Evolutionary conservation across 2,888 invertebrate genomes (phyloP).

Genomic region (Eucera pruinosa): DNA sequence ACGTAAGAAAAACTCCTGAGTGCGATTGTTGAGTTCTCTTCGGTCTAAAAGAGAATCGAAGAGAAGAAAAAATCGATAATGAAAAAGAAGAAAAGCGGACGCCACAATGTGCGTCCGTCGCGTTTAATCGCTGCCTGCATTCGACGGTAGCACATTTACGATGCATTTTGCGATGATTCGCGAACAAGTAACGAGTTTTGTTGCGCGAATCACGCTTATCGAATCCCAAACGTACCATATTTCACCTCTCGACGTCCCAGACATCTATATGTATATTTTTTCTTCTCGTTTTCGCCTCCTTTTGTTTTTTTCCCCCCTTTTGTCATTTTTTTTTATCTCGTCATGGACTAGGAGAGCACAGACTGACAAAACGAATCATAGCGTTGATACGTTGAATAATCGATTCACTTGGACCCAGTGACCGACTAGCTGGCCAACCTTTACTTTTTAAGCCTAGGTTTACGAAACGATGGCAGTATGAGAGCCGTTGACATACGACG

Average conservation of each 20-base stretch:
- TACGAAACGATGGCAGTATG: slow-evolving; percentile 61
- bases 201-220: slow-evolving; percentile 52
- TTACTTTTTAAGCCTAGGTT: slow-evolving; percentile 73
- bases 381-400: slow-evolving; percentile 74
- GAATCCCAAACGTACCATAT: slow-evolving; percentile 52
- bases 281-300: slow-evolving; percentile 14
- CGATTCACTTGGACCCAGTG: slow-evolving; percentile 71
- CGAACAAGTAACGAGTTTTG: slow-evolving; percentile 30
- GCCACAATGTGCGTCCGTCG: not conserved
- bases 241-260: slow-evolving; percentile 64
- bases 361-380: slow-evolving; percentile 83
- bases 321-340: slow-evolving; percentile 58
- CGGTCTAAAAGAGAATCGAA: not conserved
- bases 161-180: slow-evolving; percentile 68
- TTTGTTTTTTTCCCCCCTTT: slow-evolving; percentile 9
- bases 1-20: not conserved
- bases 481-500: slow-evolving; percentile 34
- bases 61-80: not conserved
- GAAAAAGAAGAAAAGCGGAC: not conserved
- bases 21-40: slow-evolving; percentile 35
- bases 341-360: slow-evolving; percentile 82
- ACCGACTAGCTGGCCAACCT: slow-evolving; percentile 57
- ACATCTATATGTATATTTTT: slow-evolving; percentile 33
- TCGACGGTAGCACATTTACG: slow-evolving; percentile 44
- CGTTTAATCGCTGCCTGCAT: slow-evolving; percentile 48